Conservation (phyloP, 1,140 invertebrate genomes). For the Procambarus clarkii region DNA sequence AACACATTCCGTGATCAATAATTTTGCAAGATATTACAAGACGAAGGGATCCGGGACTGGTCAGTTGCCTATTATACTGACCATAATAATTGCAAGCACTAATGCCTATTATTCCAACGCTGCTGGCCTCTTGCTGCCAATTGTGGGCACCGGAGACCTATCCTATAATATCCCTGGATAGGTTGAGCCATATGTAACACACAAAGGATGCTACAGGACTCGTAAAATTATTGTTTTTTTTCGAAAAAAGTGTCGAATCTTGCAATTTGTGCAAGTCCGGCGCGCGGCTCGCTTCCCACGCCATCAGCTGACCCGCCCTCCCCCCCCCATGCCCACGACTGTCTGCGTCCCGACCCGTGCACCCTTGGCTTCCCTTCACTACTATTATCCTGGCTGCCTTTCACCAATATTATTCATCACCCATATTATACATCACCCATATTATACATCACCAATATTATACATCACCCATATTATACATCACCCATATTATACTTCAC, state of each 20-base stretch:
- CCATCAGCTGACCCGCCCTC: neutral
- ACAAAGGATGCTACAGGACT: too few relatives aligned
- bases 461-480: too few relatives aligned
- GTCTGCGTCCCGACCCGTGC: neutral
- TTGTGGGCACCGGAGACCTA: neutral
- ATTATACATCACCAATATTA: too few relatives aligned
- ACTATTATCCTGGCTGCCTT: too few relatives aligned
- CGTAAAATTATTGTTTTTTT: neutral
- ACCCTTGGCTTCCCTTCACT: neutral
- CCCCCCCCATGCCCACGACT: neutral
- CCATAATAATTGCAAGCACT: neutral
- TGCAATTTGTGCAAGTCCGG: neutral
- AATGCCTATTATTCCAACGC: neutral
- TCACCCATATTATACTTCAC: too few relatives aligned
- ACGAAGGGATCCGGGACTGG: neutral
- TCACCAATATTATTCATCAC: too few relatives aligned
- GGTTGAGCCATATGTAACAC: too few relatives aligned
- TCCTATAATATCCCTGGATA: neutral
- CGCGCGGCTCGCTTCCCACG: neutral
- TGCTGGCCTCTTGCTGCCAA: neutral
- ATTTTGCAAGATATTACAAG: slow-evolving; percentile 4
- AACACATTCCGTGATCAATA: slow-evolving; percentile 4
- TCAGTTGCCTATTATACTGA: neutral
- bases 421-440: too few relatives aligned
- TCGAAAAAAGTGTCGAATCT: neutral